A percentile compares a stretch with the other conserved stretches of the same genome.
phyloP scores from a whole-genome alignment of 1,140 invertebrate species.

The Platorchestia sp. region DNA sequence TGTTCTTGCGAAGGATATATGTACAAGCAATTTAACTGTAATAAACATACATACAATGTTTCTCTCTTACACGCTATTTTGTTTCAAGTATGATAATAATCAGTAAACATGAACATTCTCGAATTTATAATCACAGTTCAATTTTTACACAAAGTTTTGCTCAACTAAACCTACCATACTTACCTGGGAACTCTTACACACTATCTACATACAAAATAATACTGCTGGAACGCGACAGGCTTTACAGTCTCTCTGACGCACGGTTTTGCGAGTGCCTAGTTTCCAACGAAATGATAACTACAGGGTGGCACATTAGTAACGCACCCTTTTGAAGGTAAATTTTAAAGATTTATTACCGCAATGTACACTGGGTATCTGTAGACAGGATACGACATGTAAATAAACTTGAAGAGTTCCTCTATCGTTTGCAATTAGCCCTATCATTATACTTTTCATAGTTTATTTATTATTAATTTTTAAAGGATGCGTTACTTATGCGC shows the following conservation, averaged over 20 bases:
- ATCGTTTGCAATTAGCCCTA: too few relatives aligned
- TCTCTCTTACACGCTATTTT: not conserved
- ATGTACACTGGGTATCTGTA: too few relatives aligned
- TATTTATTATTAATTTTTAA: too few relatives aligned
- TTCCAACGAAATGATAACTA: not conserved
- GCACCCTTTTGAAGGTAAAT: too few relatives aligned
- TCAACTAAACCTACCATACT: not conserved
- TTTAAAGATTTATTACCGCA: too few relatives aligned
- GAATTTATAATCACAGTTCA: not conserved
- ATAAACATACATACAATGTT: slow-evolving; percentile 1
- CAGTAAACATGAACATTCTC: not conserved
- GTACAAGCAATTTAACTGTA: not conserved
- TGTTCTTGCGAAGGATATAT: not conserved
- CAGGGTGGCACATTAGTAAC: too few relatives aligned
- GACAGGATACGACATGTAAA: too few relatives aligned
- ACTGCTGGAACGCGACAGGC: not conserved
- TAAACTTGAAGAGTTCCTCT: too few relatives aligned
- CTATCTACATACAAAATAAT: not conserved
- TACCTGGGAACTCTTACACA: not conserved
- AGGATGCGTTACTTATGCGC: too few relatives aligned
- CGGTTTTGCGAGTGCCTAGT: not conserved
- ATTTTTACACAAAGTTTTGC: not conserved
- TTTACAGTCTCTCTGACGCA: not conserved
- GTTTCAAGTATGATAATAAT: not conserved
- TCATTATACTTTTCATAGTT: too few relatives aligned